Conservation (phyloP, 2,888 invertebrate species). For the Anorthoa munda region DNA sequence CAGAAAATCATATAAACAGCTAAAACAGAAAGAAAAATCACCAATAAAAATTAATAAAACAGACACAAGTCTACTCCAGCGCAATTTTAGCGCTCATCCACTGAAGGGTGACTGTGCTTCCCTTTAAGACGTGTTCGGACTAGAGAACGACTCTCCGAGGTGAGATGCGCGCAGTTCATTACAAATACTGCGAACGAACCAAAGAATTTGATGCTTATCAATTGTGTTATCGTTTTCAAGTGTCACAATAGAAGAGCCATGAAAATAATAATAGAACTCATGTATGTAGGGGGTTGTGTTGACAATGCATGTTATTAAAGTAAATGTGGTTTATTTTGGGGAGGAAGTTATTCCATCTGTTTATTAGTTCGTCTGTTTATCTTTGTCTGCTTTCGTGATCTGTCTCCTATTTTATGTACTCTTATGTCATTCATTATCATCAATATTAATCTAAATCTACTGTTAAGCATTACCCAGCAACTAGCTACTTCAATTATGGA, state of each 20-base stretch:
- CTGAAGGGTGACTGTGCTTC: conserved; percentile 82
- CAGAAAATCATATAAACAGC: neutral
- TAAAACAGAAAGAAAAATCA: conserved; percentile 11
- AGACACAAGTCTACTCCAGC: conserved; percentile 60
- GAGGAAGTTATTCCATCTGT: neutral
- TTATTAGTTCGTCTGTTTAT: neutral
- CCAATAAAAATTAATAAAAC: conserved; percentile 34
- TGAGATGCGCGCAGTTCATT: conserved; percentile 87
- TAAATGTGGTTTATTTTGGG: conserved; percentile 14
- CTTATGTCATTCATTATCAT: neutral
- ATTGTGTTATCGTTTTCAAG: conserved; percentile 53
- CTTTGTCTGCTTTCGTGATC: neutral
- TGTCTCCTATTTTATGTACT: neutral
- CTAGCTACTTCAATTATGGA: neutral
- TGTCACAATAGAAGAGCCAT: conserved; percentile 23
- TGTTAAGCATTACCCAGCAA: neutral
- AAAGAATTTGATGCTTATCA: conserved; percentile 69
- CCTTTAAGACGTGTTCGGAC: conserved; percentile 87
- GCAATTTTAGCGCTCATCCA: conserved; percentile 79
- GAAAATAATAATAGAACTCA: conserved; percentile 33
- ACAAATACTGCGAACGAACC: conserved; percentile 77
- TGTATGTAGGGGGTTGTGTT: conserved; percentile 21
- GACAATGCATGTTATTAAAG: conserved; percentile 29
- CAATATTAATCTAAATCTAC: neutral
- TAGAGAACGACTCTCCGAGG: conserved; percentile 81